Evolutionary conservation across 2,888 invertebrate genomes (phyloP), one percentile per base, ranked within the genome.

Genomic region (Ochropacha duplaris): DNA sequence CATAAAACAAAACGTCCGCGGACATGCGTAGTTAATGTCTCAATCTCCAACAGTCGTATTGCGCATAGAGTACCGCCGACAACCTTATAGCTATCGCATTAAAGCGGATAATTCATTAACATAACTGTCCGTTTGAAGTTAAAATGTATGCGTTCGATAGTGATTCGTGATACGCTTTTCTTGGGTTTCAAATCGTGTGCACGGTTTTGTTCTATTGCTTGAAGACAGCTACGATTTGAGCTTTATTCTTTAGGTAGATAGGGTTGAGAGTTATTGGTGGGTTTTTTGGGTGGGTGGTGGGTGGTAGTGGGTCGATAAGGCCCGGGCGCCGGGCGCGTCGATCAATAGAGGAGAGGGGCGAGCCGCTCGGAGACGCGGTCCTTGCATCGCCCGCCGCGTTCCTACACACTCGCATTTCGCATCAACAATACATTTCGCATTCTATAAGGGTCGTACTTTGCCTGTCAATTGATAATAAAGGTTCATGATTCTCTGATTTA

Each of bases 21-120:
- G 90, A 91, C 92, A 92, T 92, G 92, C 92, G 92, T 92, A 87
- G 78, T 84, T 79, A 78, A 81, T 78, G 78, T 78, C 76, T 76
- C 68, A 76, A 80, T 76, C 74, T 73, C 69, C 69, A 76, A 81
- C 67, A 71, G 78, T 71, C 77, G 69, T 77, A 76, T 76, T 78
- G 85, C 81, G 76, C 83, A 83, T 72, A 61, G 68, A 64, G 66
- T 65, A 64, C 63, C 69, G 72, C 70, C 72, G 76, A 79, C 78
- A 70, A 72, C 83, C 84, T 84, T 84, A 88, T 78, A 79, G 79
- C 84, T 79, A 83, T 77, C 64, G 68, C 61, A 67, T 81, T 88
- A 92, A 78, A 86, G 91, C 76, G 74, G 78, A 90, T 81, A 87
- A 89, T 92, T 84, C 87, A 85, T 83, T 83, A 83, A 59, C 75